A percentile compares a stretch with the other conserved stretches of the same genome.
Evolutionary conservation across 2,113 vertebrate species (phyloP).

Genomic region (Brachyhypopomus gauderio): DNA sequence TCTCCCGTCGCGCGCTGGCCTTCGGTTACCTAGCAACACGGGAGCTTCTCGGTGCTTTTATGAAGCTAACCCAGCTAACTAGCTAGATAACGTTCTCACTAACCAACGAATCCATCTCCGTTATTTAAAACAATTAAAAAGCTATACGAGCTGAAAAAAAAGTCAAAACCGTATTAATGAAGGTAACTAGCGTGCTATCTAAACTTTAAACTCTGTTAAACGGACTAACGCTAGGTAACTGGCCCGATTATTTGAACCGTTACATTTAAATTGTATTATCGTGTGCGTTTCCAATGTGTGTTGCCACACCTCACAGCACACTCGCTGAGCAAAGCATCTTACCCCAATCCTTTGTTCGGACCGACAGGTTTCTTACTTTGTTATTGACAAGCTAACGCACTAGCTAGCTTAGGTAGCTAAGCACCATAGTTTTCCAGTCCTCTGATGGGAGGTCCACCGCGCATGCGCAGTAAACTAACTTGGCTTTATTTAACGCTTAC

Average conservation of each 20-base stretch:
- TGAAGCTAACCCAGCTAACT: neutral
- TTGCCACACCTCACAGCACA: neutral
- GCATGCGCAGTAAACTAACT: neutral
- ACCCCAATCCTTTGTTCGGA: slow-evolving; percentile 16
- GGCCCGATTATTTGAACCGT: neutral
- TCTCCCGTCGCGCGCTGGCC: slow-evolving; percentile 26
- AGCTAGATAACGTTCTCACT: slow-evolving; percentile 40
- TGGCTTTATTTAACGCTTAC: no score
- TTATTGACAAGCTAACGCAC: slow-evolving; percentile 12
- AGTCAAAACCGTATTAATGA: neutral
- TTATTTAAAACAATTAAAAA: neutral
- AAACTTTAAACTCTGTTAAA: neutral
- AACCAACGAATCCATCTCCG: slow-evolving; percentile 54
- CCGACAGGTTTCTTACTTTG: neutral
- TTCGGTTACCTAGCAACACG: slow-evolving; percentile 75
- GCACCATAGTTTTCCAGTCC: neutral
- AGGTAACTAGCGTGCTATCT: neutral
- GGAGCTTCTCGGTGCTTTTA: slow-evolving; percentile 62
- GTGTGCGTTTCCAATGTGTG: neutral
- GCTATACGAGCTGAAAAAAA: neutral
- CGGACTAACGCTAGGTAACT: neutral
- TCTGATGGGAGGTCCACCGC: neutral
- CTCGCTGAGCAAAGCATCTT: neutral
- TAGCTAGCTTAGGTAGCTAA: neutral
- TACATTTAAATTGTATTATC: neutral